Evolutionary conservation across 2,888 invertebrate genomes (phyloP).

Genomic region (Oxytorus armatus): DNA sequence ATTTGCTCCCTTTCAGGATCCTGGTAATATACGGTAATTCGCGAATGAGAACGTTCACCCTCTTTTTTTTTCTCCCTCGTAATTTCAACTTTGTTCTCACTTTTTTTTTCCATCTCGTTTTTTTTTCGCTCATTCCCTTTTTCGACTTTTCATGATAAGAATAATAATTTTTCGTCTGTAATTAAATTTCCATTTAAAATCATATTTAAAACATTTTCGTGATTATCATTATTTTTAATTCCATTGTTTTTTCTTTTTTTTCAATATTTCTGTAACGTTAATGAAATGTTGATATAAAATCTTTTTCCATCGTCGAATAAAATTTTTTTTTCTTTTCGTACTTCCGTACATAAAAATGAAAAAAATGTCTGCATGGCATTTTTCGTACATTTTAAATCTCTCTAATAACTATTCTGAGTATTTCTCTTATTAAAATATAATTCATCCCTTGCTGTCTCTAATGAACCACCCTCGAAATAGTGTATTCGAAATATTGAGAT

Average conservation of each 20-base stretch:
- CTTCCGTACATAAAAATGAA: no score
- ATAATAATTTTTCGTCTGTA: neutral
- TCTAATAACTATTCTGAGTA: no score
- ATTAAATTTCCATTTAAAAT: neutral
- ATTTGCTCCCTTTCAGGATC: neutral
- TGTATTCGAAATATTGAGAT: no score
- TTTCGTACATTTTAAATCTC: no score
- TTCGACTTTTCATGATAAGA: neutral
- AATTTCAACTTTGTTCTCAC: conserved; percentile 14
- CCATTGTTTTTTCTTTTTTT: conserved; percentile 7
- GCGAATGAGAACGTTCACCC: conserved; percentile 23
- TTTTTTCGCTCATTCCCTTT: neutral
- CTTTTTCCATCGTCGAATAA: no score
- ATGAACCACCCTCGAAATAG: no score
- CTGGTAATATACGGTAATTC: neutral
- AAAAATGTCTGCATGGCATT: no score
- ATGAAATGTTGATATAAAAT: no score
- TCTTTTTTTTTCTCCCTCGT: conserved; percentile 19
- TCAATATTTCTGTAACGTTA: neutral
- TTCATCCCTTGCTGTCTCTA: no score
- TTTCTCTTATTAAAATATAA: no score
- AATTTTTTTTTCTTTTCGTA: no score
- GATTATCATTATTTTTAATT: neutral
- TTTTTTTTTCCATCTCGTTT: neutral
- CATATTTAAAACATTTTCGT: neutral